phyloP scores from a whole-genome alignment of 2,113 vertebrate genomes.

The Cyanoramphus novaezelandiae region DNA sequence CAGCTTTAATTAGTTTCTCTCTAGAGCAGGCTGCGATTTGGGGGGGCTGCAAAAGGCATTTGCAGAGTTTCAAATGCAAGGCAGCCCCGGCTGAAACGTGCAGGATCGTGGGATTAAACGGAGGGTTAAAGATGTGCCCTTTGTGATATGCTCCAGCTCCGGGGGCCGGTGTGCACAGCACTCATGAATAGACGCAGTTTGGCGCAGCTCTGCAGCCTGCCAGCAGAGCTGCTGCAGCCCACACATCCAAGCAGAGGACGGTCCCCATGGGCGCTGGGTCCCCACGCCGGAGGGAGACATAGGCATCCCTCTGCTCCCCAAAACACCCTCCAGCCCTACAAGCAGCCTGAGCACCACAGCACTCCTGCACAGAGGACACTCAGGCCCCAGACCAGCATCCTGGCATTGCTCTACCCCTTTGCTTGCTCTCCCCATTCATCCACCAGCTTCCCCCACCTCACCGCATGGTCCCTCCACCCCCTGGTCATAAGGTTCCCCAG shows the following conservation, averaged over 20 bases:
- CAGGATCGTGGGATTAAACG: conserved; percentile 49
- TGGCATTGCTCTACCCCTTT: neutral
- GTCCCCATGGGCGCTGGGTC: accelerated
- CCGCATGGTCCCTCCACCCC: no score
- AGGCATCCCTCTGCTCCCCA: neutral
- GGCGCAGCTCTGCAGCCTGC: neutral
- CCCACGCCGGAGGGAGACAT: accelerated
- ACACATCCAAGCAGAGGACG: accelerated
- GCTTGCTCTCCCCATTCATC: neutral
- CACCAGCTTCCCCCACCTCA: neutral
- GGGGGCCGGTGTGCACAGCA: neutral
- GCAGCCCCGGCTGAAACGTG: conserved; percentile 23
- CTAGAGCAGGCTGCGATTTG: neutral
- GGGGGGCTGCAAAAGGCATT: neutral
- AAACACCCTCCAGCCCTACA: accelerated
- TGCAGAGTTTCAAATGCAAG: conserved; percentile 30
- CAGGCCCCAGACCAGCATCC: neutral
- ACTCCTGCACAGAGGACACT: neutral
- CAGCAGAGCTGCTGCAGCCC: neutral
- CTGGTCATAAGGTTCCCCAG: neutral
- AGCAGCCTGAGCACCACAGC: neutral
- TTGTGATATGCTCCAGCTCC: conserved; percentile 36
- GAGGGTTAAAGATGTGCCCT: conserved; percentile 56
- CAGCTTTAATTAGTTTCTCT: conserved; percentile 44
- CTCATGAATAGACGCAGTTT: conserved; percentile 22